These are phyloP conservation scores for Poecilus cupreus DNA, from an alignment of 2,888 invertebrate species.

Conservation along the genomic window DNA sequence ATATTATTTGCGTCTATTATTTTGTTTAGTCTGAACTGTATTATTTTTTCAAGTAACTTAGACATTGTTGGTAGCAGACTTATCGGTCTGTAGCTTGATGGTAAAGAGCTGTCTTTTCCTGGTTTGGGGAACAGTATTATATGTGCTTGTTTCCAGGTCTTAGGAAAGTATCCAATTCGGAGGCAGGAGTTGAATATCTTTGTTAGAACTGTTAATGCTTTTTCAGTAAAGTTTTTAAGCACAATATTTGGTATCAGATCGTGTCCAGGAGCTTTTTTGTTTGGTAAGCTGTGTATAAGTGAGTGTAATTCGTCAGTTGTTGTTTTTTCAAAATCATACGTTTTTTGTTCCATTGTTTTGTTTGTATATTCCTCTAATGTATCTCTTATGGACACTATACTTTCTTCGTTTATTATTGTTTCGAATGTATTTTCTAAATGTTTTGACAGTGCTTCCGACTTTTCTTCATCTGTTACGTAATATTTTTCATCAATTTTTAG, in stretches of 20 bases:
- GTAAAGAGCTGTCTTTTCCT: not conserved
- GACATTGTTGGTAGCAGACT: slow-evolving; percentile 24
- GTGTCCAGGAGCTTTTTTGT: slow-evolving; percentile 15
- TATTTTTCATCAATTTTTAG: not conserved
- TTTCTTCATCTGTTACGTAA: not conserved
- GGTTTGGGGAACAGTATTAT: not conserved
- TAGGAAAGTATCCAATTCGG: slow-evolving; percentile 69
- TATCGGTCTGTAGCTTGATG: slow-evolving; percentile 32
- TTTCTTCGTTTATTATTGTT: not conserved
- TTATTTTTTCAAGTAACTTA: not conserved
- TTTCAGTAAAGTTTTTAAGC: slow-evolving; percentile 39
- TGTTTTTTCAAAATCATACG: not conserved
- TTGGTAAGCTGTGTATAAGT: slow-evolving; percentile 16
- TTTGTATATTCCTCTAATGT: not conserved
- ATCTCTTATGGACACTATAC: not conserved
- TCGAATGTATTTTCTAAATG: not conserved
- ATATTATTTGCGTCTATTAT: not conserved
- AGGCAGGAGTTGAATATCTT: slow-evolving; percentile 74
- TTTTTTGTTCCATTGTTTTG: not conserved
- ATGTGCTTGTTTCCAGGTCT: slow-evolving; percentile 57
- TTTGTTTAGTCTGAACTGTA: not conserved
- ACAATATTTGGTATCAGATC: slow-evolving; percentile 2
- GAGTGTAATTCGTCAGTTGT: slow-evolving; percentile 7
- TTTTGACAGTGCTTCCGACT: not conserved
- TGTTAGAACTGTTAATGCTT: slow-evolving; percentile 58